These are phyloP conservation scores for Leuciscus idus DNA, from an alignment of 2,113 vertebrate species.

Conservation along the genomic window DNA sequence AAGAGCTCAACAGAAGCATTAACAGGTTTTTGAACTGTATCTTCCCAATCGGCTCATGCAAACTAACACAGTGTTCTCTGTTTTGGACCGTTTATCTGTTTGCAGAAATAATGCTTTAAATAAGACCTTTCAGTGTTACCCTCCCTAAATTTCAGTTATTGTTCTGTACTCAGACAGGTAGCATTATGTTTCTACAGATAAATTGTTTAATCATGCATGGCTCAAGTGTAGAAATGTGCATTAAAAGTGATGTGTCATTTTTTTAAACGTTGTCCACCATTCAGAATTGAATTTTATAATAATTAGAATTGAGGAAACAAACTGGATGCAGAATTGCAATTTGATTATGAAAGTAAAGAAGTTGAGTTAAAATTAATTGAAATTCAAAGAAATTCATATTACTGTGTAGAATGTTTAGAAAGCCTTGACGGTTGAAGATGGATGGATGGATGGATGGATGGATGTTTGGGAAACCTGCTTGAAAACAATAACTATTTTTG, in stretches of 20 bases:
- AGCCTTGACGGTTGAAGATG: no score
- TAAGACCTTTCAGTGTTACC: no score
- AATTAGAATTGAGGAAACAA: no score
- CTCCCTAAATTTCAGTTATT: no score
- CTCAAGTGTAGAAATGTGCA: not conserved
- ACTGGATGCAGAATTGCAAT: no score
- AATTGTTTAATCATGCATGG: not conserved
- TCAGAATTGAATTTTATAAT: no score
- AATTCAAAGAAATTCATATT: no score
- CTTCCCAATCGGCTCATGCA: not conserved
- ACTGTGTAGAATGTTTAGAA: no score
- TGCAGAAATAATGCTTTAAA: not conserved
- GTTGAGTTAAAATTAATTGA: no score
- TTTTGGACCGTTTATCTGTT: slow-evolving; percentile 36
- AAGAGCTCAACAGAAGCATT: slow-evolving; percentile 67
- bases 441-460: no score
- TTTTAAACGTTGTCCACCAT: not conserved
- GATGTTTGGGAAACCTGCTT: not conserved
- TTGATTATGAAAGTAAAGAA: no score
- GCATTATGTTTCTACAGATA: slow-evolving; percentile 5
- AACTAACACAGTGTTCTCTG: slow-evolving; percentile 12
- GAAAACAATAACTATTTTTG: not conserved
- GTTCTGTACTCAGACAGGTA: not conserved
- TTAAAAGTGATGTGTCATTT: slow-evolving; percentile 63
- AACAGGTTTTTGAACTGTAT: slow-evolving; percentile 70